These are phyloP conservation scores for Chlorospingus semifuscus DNA, from an alignment of 2,797 vertebrate genomes.

Conservation along the genomic window DNA sequence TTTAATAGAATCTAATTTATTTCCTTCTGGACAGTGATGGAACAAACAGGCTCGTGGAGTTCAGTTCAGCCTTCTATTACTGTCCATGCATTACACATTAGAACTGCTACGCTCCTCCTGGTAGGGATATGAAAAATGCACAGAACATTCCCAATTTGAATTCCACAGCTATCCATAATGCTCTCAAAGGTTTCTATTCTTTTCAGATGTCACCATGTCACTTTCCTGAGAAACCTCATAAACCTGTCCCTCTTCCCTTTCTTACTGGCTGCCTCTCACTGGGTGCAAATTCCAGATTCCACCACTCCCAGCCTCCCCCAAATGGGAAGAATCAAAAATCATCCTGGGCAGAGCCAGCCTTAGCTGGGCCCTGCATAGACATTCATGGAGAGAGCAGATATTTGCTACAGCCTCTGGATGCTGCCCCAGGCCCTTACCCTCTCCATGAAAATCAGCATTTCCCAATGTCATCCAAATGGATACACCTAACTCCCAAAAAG, in stretches of 20 bases:
- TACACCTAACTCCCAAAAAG: neutral
- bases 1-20: conserved; percentile 62
- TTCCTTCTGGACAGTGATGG: conserved; percentile 50
- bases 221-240: neutral
- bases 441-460: neutral
- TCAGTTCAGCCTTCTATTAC: conserved; percentile 55
- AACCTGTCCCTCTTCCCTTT: neutral
- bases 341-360: neutral
- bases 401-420: neutral
- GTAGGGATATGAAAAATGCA: conserved; percentile 70
- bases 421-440: rapidly evolving
- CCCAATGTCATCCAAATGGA: rapidly evolving
- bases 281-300: neutral
- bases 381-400: rapidly evolving
- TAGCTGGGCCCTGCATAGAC: neutral
- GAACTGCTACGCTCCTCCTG: conserved; percentile 32
- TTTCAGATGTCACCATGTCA: neutral
- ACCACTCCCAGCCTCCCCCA: neutral
- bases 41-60: conserved; percentile 24
- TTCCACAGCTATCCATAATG: conserved; percentile 39
- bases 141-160: conserved; percentile 66
- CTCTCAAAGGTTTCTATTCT: conserved; percentile 42
- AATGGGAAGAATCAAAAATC: neutral
- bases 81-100: conserved; percentile 71
- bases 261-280: neutral